Evolutionary conservation across 64 coral and sea anemone genomes (phyloP), one percentile per base, ranked within the genome.

Genomic region (Anthopleura sola): DNA sequence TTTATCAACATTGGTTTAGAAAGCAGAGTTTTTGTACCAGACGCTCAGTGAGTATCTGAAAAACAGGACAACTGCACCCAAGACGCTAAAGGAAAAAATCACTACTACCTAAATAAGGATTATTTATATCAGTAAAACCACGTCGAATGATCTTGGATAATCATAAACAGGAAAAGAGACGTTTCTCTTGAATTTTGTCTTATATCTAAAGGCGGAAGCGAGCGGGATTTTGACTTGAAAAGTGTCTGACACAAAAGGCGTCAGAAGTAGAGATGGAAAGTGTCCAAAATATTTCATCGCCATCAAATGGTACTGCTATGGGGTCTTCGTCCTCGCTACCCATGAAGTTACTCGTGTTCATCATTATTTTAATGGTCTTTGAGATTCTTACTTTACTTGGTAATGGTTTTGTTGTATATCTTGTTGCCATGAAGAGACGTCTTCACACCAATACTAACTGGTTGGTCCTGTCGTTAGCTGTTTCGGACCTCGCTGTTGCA

Each of bases 381-480:
- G 82, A 83, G 28, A 57, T 83, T 23, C 82, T 83, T 21, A 83
- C 55, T 19, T 20, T 83, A 29, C 36, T 83, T 37, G 82, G 82
- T 6, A 83, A 83, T 60, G 82, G 82, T 10, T 60, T 83, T 19
- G 82, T 83, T 26, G 82, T 83, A 14, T 83, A 83, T 28, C 82
- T 83, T 10, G 82, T 83, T 19, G 82, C 82, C 50, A 55, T 60
- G 32, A 54, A 60, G 32, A 83, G 55, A 29, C 44, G 82, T 36
- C 28, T 83, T 10, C 82, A 83, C 21, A 83, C 82, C 3, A 83
- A 83, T 60, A 83, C 82, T 2, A 83, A 83, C 39, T 83, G 82
- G 82, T 56, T 83, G 14, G 82, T 83, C 17, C 10, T 83, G 49
- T 83, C 82, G 29, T 49, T 83, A 19, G 82, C 82, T 33, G 82